Evolutionary conservation across 2,113 vertebrate species (phyloP), one percentile per base, ranked within the genome.

Genomic region (Melanerpes aurifrons): DNA sequence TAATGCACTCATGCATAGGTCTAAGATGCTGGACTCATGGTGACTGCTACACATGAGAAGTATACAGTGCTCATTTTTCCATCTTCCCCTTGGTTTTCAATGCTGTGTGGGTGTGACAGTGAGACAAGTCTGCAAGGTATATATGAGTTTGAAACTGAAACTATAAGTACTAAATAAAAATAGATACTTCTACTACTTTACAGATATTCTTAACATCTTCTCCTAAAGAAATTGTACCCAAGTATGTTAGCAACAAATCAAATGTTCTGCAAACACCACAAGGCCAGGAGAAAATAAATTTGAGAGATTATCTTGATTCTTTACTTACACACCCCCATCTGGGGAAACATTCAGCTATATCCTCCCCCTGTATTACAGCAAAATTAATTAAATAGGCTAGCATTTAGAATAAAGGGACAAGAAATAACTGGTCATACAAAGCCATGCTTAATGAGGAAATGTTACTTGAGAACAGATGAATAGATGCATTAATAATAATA

Each of bases 381-480:
- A 92, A 96, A 94, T 86, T 95, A 96, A 93, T 96, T 95, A 81
- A 94, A 93, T 75, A 64, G 54, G 82, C 59, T 78, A 88, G 63
- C 43, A 69, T 87, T 93, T 74, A 88, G 85, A 95, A 93, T n/a
- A 90, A 66, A 91, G 88, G 88, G 81, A 90, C 45, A 29, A 81
- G 72, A 91, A 92, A 92, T 68, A 91, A 70, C 56, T 3, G 2
- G 61, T 48, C 82, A 74, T 50, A 81, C 43, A 82, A 81, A 90
- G 70, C 57, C 24, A 62, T 35, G 53, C 28, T 75, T 86, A 93
- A 81, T 81, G 80, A 95, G 69, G 56, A 90, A 75, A 25, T 78
- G 50, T 91, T 91, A 79, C 40, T 75, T 79, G 66, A 95, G 70
- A 66, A 62, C 15, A 90, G 45, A 71, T 82, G 26, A 40, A 82